Base-by-base conservation (phyloP, 2,888 invertebrate genomes). In the Muscina levida region DNA sequence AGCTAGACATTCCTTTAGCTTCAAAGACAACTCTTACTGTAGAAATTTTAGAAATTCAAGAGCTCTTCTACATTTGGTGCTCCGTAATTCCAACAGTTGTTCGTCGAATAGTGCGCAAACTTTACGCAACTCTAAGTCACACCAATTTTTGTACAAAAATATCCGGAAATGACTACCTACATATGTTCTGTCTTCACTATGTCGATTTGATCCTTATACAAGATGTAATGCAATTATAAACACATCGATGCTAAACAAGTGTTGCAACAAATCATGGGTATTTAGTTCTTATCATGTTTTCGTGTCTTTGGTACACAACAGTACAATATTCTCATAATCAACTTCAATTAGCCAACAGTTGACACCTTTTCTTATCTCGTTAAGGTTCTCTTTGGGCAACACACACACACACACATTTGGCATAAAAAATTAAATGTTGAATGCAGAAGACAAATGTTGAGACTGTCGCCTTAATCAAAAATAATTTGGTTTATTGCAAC, bases 271-370 rank as follows among this genome's bases (percentile, higher is more conserved):
- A 62, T 62, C 62, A 39, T 48, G 19, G 5, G 15, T 56, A 10
- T 56, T 57, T 57, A 71, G 56, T 66, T 53, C 31, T 10, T 70
- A 37, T 26, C 31, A 15, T 37, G 59, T 56, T 46, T 15, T 17
- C 11, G 62, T 62, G 26, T 57, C 46, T 80, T 80, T 81, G 81
- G n/a, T n/a, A n/a, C 62, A 59, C 56, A 77, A 81, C 77, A 72
- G 74, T 71, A 81, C 74, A 77, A 74, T 77, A 77, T 77, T 81
- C 81, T 81, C 81, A 81, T 77, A 81, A 81, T 81, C 81, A 81
- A 81, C 72, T 81, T 81, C 81, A 81, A 81, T 81, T 81, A 81
- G 81, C 74, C 81, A 81, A 72, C 77, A 77, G 81, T 81, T 81
- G 81, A 81, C 81, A 81, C 81, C 74, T 77, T 72, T 77, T 81